These are phyloP conservation scores for Hirtodrosophila cameraria DNA, from an alignment of 2,888 invertebrate genomes.

Conservation along the genomic window DNA sequence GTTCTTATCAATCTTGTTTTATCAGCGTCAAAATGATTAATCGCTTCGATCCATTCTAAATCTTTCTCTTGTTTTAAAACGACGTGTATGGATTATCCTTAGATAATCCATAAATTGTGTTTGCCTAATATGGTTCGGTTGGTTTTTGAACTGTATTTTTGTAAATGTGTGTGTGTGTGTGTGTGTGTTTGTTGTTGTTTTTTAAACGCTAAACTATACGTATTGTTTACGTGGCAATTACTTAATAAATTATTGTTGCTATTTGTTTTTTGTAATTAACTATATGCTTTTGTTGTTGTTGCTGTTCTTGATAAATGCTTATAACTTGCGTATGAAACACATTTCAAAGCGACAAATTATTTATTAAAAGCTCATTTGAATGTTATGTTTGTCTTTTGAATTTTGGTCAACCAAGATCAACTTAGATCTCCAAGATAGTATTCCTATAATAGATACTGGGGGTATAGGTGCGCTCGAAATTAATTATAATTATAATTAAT, in stretches of 20 bases:
- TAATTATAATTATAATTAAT: slow-evolving; percentile 31
- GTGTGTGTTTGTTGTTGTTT: background rate
- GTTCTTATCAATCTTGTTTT: slow-evolving; percentile 82
- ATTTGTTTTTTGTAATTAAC: slow-evolving; percentile 26
- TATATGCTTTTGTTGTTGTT: slow-evolving; percentile 8
- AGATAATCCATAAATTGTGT: slow-evolving; percentile 13
- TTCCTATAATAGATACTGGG: no score
- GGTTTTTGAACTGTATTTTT: background rate
- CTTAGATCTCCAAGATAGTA: slow-evolving; percentile 24
- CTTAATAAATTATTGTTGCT: slow-evolving; percentile 43
- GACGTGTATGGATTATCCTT: background rate
- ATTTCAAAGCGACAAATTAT: slow-evolving; percentile 77
- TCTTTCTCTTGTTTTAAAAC: no score
- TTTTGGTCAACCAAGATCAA: slow-evolving; percentile 56
- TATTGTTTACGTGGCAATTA: slow-evolving; percentile 26
- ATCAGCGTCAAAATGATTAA: slow-evolving; percentile 54
- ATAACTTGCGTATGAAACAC: slow-evolving; percentile 76
- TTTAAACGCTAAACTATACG: slow-evolving; percentile 40
- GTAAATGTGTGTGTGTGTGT: slow-evolving; percentile 4
- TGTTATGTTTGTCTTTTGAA: slow-evolving; percentile 15
- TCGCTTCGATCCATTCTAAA: slow-evolving; percentile 39
- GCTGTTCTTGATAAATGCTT: slow-evolving; percentile 64
- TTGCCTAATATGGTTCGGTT: slow-evolving; percentile 28
- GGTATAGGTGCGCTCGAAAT: no score
- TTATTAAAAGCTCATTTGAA: slow-evolving; percentile 72